Conservation (phyloP, 2,888 invertebrate species). For the Carterocephalus palaemon region DNA sequence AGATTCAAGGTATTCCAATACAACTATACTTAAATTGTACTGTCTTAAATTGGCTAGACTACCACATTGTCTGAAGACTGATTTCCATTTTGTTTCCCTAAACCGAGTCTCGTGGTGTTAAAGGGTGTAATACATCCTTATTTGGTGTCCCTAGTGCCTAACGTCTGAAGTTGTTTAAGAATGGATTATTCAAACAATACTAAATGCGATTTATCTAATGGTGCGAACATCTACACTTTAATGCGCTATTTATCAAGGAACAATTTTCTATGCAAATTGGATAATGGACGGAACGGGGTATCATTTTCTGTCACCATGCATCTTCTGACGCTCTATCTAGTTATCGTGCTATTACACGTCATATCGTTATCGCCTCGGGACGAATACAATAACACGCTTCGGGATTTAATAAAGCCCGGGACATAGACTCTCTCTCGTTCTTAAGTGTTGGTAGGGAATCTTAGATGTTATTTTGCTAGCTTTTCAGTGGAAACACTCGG, state of each 20-base stretch:
- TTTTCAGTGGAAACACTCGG: conserved; percentile 66
- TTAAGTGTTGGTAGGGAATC: conserved; percentile 61
- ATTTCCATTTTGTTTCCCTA: too few species aligned
- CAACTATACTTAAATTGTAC: too few species aligned
- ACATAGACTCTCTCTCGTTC: conserved; percentile 61
- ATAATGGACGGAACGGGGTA: conserved; percentile 38
- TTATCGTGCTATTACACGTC: conserved; percentile 27
- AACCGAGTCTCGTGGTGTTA: too few species aligned
- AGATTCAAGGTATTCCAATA: too few species aligned
- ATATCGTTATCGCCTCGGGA: conserved; percentile 52
- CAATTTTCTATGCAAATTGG: conserved; percentile 39
- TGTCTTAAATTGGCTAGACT: too few species aligned
- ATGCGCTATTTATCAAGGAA: conserved; percentile 26
- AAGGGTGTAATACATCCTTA: too few species aligned
- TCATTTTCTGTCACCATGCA: conserved; percentile 36
- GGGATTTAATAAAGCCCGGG: conserved; percentile 65
- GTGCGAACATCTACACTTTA: conserved; percentile 19
- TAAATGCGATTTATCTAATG: conserved; percentile 8
- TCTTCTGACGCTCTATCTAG: conserved; percentile 32
- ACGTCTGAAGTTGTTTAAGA: background rate
- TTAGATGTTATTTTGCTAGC: conserved; percentile 65
- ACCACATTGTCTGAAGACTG: too few species aligned
- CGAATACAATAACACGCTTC: conserved; percentile 54
- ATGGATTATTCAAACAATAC: conserved; percentile 12
- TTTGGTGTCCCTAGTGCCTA: too few species aligned